Conservation (phyloP, 2,888 invertebrate genomes). For the Tipula vernalis region DNA sequence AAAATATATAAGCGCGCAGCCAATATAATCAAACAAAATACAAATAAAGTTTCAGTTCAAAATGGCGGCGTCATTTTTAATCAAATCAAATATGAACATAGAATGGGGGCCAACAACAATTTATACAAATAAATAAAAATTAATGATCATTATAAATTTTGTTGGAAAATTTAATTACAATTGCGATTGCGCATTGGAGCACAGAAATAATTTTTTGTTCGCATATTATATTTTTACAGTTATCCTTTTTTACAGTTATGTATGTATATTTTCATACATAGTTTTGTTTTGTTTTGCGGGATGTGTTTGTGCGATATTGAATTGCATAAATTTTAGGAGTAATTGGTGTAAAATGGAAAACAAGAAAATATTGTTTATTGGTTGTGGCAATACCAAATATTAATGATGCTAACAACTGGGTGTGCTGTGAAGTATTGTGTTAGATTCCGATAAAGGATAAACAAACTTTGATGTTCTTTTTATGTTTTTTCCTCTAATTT, state of each 20-base stretch:
- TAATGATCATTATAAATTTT: slow-evolving; percentile 4
- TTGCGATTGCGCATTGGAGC: not conserved
- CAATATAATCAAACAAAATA: not conserved
- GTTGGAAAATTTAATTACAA: not conserved
- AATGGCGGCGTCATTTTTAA: not conserved
- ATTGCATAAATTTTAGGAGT: not conserved
- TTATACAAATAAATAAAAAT: not conserved
- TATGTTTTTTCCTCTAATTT: not conserved
- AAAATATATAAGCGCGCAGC: not conserved
- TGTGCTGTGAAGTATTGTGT: not conserved
- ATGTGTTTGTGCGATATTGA: not conserved
- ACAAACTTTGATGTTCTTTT: not conserved
- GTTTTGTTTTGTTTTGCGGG: not conserved
- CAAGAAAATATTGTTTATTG: not conserved
- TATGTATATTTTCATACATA: not conserved
- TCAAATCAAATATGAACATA: not conserved
- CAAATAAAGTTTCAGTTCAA: not conserved
- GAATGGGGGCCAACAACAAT: not conserved
- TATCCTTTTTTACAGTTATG: not conserved
- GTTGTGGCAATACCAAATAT: not conserved
- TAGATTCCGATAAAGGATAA: not conserved
- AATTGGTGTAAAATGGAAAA: not conserved
- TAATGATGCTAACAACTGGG: not conserved
- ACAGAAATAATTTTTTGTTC: not conserved
- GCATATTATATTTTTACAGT: not conserved